Base-by-base conservation (phyloP, 2,797 vertebrate genomes). In the Delichon dasypus region DNA sequence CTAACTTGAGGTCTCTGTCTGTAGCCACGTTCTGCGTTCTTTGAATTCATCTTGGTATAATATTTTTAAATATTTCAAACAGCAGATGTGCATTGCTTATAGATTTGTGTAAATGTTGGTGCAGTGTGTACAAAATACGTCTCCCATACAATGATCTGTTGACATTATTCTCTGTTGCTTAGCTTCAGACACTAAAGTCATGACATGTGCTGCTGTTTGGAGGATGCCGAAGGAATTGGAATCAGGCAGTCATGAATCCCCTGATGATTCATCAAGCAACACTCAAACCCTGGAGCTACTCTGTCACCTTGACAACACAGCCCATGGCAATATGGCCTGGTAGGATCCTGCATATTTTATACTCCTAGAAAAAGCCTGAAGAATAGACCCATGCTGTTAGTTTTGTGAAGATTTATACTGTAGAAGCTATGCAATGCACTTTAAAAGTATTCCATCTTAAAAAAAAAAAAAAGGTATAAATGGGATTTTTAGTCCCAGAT, bases 191-290 rank as follows among this genome's bases (percentile, higher is more conserved):
- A 98, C 98, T 97, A 98, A 98, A 96, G 98, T 99, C 98, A 97
- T 98, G 97, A 98, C 98, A 66, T 99, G 98, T 94, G 99, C 98
- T 11, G 98, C 99, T 29, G 98, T 99, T 95, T 99, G 99, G 99
- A 98, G 98, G 98, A 99, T 99, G 99, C 99, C 99, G 55, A 98
- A 98, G 72, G 99, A 99, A 97, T 98, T 99, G 98, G 99, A 99
- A 96, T 98, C 98, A 53, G 99, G 99, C 96, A 98, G 97, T 98
- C 98, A 99, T 83, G 99, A 99, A 97, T 99, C 99, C 98, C 99
- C 99, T 32, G 99, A 99, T 40, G 99, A 99, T 98, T 98, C 99
- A 67, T 98, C 98, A 95, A 99, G 99, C 98, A 99, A 99, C 75
- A 98, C 99, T 64, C 99, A 99, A 97, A 98, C 98, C 95, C 98